Evolutionary conservation across 1,140 invertebrate genomes (phyloP).

Genomic region (Nephila pilipes): DNA sequence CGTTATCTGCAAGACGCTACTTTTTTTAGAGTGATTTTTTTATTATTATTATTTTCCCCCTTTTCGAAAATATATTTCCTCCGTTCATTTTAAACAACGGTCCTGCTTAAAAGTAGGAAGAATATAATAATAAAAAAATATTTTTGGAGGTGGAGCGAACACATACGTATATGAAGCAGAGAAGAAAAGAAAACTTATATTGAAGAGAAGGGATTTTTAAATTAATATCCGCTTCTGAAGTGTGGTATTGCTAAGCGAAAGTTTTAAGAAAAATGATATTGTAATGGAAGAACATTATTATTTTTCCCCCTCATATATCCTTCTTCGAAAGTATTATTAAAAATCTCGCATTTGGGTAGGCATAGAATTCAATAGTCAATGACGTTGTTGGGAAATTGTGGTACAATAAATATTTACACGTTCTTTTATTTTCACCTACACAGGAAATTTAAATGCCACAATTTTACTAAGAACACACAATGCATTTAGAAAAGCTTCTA

Average conservation of each 20-base stretch:
- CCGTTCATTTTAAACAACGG: slow-evolving; percentile 65
- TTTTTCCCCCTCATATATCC: slow-evolving; percentile 14
- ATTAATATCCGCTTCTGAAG: slow-evolving; percentile 64
- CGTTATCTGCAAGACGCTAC: slow-evolving; percentile 46
- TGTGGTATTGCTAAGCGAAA: slow-evolving; percentile 70
- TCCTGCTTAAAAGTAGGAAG: slow-evolving; percentile 29
- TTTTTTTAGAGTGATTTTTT: slow-evolving; percentile 32
- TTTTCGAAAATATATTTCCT: slow-evolving; percentile 54
- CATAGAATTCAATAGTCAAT: slow-evolving; percentile 22
- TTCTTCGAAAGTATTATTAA: slow-evolving; percentile 20
- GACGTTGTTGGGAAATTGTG: not conserved
- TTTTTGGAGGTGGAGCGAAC: not conserved
- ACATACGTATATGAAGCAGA: not conserved
- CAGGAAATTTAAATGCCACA: too few species aligned
- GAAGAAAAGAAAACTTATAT: slow-evolving; percentile 44
- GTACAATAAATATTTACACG: not conserved
- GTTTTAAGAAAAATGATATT: slow-evolving; percentile 71
- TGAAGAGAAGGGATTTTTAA: slow-evolving; percentile 67
- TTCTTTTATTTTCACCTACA: too few species aligned
- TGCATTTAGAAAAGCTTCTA: too few species aligned
- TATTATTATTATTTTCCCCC: slow-evolving; percentile 9
- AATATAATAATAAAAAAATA: slow-evolving; percentile 35
- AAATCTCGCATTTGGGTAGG: not conserved
- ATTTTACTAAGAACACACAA: too few species aligned
- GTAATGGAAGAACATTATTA: slow-evolving; percentile 64